Evolutionary conservation across 2,888 invertebrate species (phyloP), one percentile per base, ranked within the genome.

Genomic region (Notodonta dromedarius): DNA sequence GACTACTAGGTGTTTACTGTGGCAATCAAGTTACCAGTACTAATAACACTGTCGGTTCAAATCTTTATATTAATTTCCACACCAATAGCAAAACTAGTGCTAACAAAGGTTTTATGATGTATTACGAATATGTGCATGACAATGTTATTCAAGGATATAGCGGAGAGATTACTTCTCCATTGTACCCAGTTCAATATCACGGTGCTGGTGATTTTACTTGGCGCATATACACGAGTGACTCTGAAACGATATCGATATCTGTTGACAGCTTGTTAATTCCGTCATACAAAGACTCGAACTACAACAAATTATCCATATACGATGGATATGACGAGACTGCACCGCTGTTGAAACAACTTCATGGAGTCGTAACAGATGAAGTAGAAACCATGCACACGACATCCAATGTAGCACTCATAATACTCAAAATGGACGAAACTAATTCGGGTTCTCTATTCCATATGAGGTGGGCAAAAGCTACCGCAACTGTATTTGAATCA

Each of bases 161-260:
- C 4, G 98, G 98, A 0, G 90, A 92, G 70, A 94, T 99, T 46
- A 94, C 96, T 14, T 98, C 98, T 0, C 98, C 98, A 0, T 87
- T 96, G 39, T 98, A 96, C 88, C 97, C 98, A 0, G 65, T 83
- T 8, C 79, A 84, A 12, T 95, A 92, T 76, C 74, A 79, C 14
- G 85, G 89, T 5, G 63, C 77, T 39, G 94, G 93, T 0, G 82
- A 86, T 13, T 95, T 94, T 71, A 87, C 89, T 11, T 98, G 98
- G 98, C 94, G 96, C 55, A 95, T 98, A 55, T 95, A 95, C 0
- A 96, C 80, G 4, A 76, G 71, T 14, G 76, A 71, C 40, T 58
- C 65, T n/a, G 77, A 80, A 56, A 67, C 72, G 40, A 83, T 93
- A 63, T 71, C 73, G 50, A 59, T 92, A 13, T 72, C 62, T 46